Evolutionary conservation across 2,113 vertebrate genomes (phyloP), one percentile per base, ranked within the genome.

Genomic region (Sinocyclocheilus grahami): DNA sequence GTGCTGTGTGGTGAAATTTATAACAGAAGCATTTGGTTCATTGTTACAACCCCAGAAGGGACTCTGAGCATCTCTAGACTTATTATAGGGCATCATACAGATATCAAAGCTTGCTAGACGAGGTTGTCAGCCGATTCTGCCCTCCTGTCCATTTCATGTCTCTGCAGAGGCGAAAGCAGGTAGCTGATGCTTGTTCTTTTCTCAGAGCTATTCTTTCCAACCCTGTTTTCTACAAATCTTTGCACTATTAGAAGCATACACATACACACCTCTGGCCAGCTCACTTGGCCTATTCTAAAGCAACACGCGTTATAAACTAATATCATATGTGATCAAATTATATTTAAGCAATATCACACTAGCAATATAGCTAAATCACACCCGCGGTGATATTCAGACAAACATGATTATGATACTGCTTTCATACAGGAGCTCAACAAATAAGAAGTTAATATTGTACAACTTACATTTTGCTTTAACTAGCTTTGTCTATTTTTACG

Each of bases 41-140:
- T 75, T 75, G 46, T 51, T 77, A 77, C 22, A 18, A 53, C 46
- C 74, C n/a, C n/a, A 13, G 12, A 51, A 48, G 46, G 24, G 46
- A 24, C 46, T 20, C 42, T 1, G n/a, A 77, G 46, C 24, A 51
- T 77, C 46, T 51, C 5, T 48, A 27, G 24, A 46, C 42, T 14
- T 77, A 77, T 77, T 27, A 27, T 12, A 20, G 18, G 20, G 2
- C 7, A 74, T 74, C 39, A 46, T 22, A n/a, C 46, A 77, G 46
- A 77, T 77, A 77, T 48, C 42, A 77, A 51, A 48, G 46, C 27
- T 67, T 67, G 63, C 63, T 33, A 14, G 65, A 27, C 46, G 72
- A 75, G 33, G 58, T 6, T 37, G 78, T 30, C 39, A 51, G 62
- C 62, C 48, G 62, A 65, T 51, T 82, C 62, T 67, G 7, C 60